Evolutionary conservation across 2,888 invertebrate species (phyloP), one percentile per base, ranked within the genome.

Genomic region (Tromatobia lineatoria): DNA sequence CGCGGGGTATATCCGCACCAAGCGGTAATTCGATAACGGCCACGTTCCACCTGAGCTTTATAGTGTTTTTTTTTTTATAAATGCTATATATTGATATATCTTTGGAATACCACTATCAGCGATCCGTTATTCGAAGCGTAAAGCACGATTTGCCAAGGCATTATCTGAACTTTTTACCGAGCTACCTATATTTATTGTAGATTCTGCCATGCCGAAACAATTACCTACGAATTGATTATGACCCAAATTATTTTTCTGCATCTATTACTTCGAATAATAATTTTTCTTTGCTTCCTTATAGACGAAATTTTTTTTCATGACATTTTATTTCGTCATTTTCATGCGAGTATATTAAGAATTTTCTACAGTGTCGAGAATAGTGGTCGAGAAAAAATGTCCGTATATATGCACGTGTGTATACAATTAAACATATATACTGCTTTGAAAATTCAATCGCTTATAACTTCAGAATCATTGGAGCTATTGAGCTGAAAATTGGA

Each of bases 1-100:
- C 69, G 64, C 34, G 69, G 74, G 50, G 38, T 74, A 52, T 61
- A 69, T 79, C 69, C 74, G 61, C 47, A 78, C 78, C 59, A 70
- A 61, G 78, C 61, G 74, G 82, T 74, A 82, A 82, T 82, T 82
- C 70, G 78, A 82, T 82, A 79, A 82, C 64, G 61, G 61, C 64
- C 74, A 79, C 74, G 82, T 74, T 79, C 38, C 61, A 45, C 69
- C 54, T 45, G 70, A 74, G 50, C 52, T 78, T 78, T 15, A 69
- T 69, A 45, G 52, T 64, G 29, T 42, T 73, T 74, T 50, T 20
- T 50, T 70, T 54, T 67, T 67, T 25, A 3, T 66, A 18, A 38
- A 67, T 7, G 11, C 67, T 25, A 67, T 47, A 45, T 67, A 45
- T 47, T 3, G 25, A 64, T 42, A 64, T 64, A 64, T 34, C 18